phyloP scores from a whole-genome alignment of 2,888 invertebrate species.

The Clusia tigrina region DNA sequence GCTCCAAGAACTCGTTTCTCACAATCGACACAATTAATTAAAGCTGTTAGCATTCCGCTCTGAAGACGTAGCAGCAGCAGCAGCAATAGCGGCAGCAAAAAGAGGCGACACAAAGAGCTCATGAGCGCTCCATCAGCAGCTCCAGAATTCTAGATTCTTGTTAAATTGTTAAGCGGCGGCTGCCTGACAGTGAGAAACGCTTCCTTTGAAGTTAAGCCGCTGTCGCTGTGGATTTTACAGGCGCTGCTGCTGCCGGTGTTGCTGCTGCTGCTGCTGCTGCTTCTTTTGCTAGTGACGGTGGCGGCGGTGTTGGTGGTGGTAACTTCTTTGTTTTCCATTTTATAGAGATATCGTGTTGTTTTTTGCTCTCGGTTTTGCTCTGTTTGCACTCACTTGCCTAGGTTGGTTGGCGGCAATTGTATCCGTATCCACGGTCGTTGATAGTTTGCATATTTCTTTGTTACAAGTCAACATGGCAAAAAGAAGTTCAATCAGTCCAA shows the following conservation, averaged over 20 bases:
- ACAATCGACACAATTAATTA: slow-evolving; percentile 54
- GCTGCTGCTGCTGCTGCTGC: no score
- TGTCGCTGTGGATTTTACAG: neutral
- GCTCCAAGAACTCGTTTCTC: slow-evolving; percentile 50
- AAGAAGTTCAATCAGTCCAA: neutral
- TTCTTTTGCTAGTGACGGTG: no score
- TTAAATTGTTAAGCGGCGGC: neutral
- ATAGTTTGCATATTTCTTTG: slow-evolving; percentile 21
- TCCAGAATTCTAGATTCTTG: slow-evolving; percentile 15
- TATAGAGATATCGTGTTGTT: no score
- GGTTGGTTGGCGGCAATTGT: neutral
- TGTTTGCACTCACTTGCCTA: neutral
- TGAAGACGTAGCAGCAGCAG: neutral
- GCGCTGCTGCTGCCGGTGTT: no score
- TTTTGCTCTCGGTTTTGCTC: neutral
- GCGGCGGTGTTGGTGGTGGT: no score
- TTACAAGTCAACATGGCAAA: neutral
- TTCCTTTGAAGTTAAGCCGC: slow-evolving; percentile 19
- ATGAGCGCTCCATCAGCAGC: no score
- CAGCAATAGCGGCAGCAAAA: neutral
- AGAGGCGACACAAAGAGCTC: neutral
- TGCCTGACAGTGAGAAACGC: neutral
- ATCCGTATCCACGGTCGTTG: neutral
- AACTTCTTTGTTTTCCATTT: no score
- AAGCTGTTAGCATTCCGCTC: slow-evolving; percentile 43